Evolutionary conservation across 1,140 invertebrate species (phyloP).

Genomic region (Anadara kagoshimensis): DNA sequence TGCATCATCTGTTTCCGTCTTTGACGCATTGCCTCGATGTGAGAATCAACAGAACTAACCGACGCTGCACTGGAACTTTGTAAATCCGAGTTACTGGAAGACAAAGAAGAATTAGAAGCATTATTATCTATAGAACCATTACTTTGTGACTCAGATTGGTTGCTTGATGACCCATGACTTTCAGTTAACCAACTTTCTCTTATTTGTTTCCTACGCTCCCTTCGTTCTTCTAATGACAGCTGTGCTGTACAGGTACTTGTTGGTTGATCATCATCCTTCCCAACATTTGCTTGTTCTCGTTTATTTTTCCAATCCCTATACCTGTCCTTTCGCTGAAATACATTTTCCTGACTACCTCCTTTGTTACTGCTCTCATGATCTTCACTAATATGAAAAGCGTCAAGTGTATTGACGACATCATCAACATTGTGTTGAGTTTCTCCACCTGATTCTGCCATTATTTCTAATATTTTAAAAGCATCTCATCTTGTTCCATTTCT

Average conservation of each 20-base stretch:
- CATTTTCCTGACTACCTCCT: not conserved
- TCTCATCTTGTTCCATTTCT: too few species aligned
- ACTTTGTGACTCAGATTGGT: not conserved
- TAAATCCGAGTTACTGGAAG: not conserved
- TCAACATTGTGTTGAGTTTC: constrained; percentile 2
- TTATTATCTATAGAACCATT: constrained; percentile 2
- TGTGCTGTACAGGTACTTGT: not conserved
- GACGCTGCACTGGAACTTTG: not conserved
- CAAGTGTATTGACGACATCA: constrained; percentile 8
- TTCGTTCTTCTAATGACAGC: constrained; percentile 6
- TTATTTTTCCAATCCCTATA: too few species aligned
- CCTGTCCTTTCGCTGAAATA: not conserved
- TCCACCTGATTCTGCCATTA: constrained; percentile 6
- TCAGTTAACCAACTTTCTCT: constrained; percentile 11
- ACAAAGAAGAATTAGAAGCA: not conserved
- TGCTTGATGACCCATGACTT: not conserved
- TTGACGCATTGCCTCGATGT: constrained; percentile 13
- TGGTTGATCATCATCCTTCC: not conserved
- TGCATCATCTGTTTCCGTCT: constrained; percentile 8
- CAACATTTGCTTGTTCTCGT: not conserved
- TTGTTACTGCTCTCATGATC: not conserved
- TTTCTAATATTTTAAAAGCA: not conserved
- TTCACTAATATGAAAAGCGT: constrained; percentile 16
- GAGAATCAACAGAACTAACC: constrained; percentile 5
- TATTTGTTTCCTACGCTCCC: constrained; percentile 1